Percentiles rank a stretch among this genome's conserved stretches.
Evolutionary conservation across 2,888 invertebrate species (phyloP).

Genomic region (Scelioninae gen. 2): DNA sequence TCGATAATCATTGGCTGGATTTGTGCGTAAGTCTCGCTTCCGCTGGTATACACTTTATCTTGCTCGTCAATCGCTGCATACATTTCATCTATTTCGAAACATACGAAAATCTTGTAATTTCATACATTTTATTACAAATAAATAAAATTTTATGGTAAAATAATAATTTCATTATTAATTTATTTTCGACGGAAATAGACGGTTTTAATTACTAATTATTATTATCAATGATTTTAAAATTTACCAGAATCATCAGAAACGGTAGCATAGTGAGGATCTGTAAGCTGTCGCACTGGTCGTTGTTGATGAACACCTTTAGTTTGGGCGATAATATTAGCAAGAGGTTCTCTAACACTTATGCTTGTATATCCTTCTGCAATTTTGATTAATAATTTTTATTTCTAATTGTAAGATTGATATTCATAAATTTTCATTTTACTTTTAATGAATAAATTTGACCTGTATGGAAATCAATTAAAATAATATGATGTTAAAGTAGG

Average conservation of each 20-base stretch:
- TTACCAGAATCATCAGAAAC: conserved; percentile 93
- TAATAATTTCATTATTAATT: too few species aligned
- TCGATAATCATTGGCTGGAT: conserved; percentile 80
- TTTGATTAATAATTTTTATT: conserved; percentile 27
- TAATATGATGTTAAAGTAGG: too few species aligned
- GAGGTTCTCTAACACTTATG: conserved; percentile 91
- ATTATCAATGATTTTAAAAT: too few species aligned
- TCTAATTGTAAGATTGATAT: neutral
- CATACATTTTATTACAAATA: too few species aligned
- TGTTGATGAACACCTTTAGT: conserved; percentile 76
- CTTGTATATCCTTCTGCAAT: conserved; percentile 91
- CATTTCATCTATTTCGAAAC: conserved; percentile 83
- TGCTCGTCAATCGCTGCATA: conserved; percentile 92
- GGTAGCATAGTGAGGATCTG: conserved; percentile 89
- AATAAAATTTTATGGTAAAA: too few species aligned
- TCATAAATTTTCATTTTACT: too few species aligned
- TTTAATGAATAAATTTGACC: too few species aligned
- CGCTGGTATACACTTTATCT: conserved; percentile 82
- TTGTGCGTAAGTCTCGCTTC: conserved; percentile 92
- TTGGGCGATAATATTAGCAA: conserved; percentile 86
- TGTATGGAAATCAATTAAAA: too few species aligned
- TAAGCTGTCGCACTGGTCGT: conserved; percentile 67
- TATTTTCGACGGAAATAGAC: too few species aligned
- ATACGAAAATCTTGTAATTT: neutral
- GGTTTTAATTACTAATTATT: too few species aligned